These are phyloP conservation scores for Eristalis tenax DNA, from an alignment of 2,888 invertebrate species.

Conservation along the genomic window DNA sequence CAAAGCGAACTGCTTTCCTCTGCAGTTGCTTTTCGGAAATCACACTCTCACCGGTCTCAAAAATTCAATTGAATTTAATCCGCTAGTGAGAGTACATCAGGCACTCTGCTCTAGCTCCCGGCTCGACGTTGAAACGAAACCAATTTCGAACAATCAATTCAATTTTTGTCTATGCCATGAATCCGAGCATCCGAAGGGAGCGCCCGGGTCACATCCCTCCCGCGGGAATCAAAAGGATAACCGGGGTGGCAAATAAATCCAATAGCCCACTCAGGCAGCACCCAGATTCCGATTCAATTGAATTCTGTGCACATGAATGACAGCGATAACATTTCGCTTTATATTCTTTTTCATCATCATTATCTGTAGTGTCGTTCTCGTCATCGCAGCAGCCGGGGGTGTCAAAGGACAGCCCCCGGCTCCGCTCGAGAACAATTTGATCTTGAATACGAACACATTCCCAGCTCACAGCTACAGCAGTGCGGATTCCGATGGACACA, in stretches of 20 bases:
- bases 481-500: slow-evolving; percentile 21
- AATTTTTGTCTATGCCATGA: slow-evolving; percentile 28
- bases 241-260: slow-evolving; percentile 23
- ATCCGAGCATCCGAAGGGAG: not conserved
- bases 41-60: no score
- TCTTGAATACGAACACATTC: slow-evolving; percentile 42
- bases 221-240: slow-evolving; percentile 13
- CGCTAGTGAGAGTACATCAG: not conserved
- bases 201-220: not conserved
- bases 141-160: slow-evolving; percentile 58
- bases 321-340: slow-evolving; percentile 37
- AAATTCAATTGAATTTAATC: not conserved
- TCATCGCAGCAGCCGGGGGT: slow-evolving; percentile 11
- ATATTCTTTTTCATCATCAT: slow-evolving; percentile 66
- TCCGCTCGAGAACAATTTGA: slow-evolving; percentile 38
- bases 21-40: not conserved
- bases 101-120: not conserved
- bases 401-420: slow-evolving; percentile 37
- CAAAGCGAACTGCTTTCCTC: not conserved
- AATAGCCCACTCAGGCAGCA: slow-evolving; percentile 17
- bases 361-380: slow-evolving; percentile 34
- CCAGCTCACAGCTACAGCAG: slow-evolving; percentile 3
- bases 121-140: slow-evolving; percentile 2
- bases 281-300: slow-evolving; percentile 43
- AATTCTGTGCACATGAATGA: slow-evolving; percentile 51